Evolutionary conservation across 2,888 invertebrate species (phyloP), one percentile per base, ranked within the genome.

Genomic region (Noctua janthe): DNA sequence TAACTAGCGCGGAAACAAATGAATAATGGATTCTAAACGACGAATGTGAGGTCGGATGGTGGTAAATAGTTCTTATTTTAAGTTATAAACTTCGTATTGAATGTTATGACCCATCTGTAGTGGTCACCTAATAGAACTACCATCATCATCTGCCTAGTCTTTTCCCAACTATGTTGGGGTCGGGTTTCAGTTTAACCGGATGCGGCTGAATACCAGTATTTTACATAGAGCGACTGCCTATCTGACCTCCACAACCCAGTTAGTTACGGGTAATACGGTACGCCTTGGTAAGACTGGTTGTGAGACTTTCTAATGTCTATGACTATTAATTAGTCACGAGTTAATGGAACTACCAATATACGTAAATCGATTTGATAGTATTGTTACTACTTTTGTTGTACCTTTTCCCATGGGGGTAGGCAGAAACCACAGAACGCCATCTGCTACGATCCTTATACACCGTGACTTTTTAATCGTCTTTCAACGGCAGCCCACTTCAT

Each of bases 1-100:
- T 67, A 86, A 84, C 80, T 76, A 80, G 87, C 62, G 85, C 87
- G 85, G 87, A 86, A 84, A 76, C 75, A 78, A 70, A 78, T 84
- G 54, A 87, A 87, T 86, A 87, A 86, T 84, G 47, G 43, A 86
- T 66, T 29, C 64, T 80, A 43, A 80, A 71, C 67, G 62, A 69
- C 75, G 59, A 71, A 80, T 73, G 66, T 71, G 75, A 15, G 71
- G 74, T 78, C 69, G 74, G 17, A 66, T 51, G 35, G 67, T 54
- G 13, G 35, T 78, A 35, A 73, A 75, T 70, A 78, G 69, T 72
- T n/a, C 71, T 70, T 29, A 66, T 20, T 66, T 20, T 1, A 35
- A 0, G 17, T 81, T 43, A 49, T 81, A 80, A 70, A 29, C 35
- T 62, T 35, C 56, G 73, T 59, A 67, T 81, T 72, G 66, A 39